phyloP scores from a whole-genome alignment of 2,113 vertebrate species.

The Pseudolaguvia tuberculata region DNA sequence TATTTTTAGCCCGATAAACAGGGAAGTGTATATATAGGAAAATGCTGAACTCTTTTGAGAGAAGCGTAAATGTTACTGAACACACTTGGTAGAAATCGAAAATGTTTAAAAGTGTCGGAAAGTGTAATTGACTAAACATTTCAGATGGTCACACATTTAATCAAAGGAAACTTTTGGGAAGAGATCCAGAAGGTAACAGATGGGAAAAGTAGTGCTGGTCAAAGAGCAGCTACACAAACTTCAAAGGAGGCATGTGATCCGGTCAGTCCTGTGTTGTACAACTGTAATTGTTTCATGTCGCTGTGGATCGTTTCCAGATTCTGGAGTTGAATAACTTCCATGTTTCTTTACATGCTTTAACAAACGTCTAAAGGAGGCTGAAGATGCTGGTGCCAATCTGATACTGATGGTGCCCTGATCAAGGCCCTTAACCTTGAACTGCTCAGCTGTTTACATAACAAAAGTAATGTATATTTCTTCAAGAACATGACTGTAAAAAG shows the following conservation, averaged over 20 bases:
- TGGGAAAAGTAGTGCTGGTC: not conserved
- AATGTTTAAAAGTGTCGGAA: not conserved
- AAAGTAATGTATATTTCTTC: too few relatives aligned
- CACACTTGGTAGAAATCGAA: not conserved
- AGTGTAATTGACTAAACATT: not conserved
- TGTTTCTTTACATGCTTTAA: not conserved
- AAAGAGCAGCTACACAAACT: slow-evolving; percentile 8
- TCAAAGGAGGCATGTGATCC: slow-evolving; percentile 20
- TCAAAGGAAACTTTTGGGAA: not conserved
- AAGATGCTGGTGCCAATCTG: not conserved
- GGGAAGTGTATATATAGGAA: too few relatives aligned
- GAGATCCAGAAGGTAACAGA: not conserved
- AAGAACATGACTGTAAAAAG: too few relatives aligned
- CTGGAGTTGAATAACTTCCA: not conserved
- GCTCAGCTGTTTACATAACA: too few relatives aligned
- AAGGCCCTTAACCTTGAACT: too few relatives aligned
- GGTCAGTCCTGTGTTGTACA: slow-evolving; percentile 1
- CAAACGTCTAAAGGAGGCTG: not conserved
- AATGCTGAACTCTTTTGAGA: not conserved
- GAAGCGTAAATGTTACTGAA: too few relatives aligned
- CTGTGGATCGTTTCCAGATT: not conserved
- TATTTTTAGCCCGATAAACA: too few relatives aligned
- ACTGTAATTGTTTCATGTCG: slow-evolving; percentile 12
- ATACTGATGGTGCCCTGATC: not conserved
- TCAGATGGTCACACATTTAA: not conserved